phyloP scores from a whole-genome alignment of 2,888 invertebrate genomes.

The Cactoblastis cactorum region DNA sequence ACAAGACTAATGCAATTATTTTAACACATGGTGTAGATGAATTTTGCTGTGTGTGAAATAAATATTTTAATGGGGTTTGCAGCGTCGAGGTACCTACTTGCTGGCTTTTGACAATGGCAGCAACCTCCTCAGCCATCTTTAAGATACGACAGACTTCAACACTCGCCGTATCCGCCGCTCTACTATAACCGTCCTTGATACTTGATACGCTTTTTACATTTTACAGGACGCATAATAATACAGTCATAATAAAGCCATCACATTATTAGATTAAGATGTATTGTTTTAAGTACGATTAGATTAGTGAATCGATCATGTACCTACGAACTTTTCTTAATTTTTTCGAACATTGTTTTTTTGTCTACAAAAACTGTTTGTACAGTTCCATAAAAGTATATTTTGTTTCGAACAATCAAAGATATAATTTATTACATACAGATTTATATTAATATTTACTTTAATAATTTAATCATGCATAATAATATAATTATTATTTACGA shows the following conservation, averaged over 20 bases:
- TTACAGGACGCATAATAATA: constrained; percentile 48
- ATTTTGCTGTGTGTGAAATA: constrained; percentile 63
- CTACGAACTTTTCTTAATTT: constrained; percentile 57
- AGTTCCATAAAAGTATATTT: constrained; percentile 65
- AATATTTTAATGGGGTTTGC: constrained; percentile 76
- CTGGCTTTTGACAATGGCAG: constrained; percentile 79
- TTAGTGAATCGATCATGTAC: constrained; percentile 65
- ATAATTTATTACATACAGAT: constrained; percentile 59
- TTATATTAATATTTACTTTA: constrained; percentile 55
- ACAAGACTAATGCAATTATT: constrained; percentile 54
- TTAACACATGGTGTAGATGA: constrained; percentile 55
- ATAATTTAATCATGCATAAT: constrained; percentile 47
- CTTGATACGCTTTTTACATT: constrained; percentile 39
- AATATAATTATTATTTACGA: constrained; percentile 61
- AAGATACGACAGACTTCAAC: constrained; percentile 69
- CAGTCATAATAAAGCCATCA: constrained; percentile 73
- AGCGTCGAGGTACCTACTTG: constrained; percentile 79
- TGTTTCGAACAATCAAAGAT: constrained; percentile 62
- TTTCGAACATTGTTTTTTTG: constrained; percentile 47
- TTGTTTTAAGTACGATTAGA: constrained; percentile 64
- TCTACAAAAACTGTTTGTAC: constrained; percentile 61
- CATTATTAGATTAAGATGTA: constrained; percentile 65
- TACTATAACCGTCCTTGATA: constrained; percentile 71
- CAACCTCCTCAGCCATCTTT: constrained; percentile 63
- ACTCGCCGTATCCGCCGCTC: constrained; percentile 67